Evolutionary conservation across 2,888 invertebrate genomes (phyloP), one percentile per base, ranked within the genome.

Genomic region (Panzeria rudis): DNA sequence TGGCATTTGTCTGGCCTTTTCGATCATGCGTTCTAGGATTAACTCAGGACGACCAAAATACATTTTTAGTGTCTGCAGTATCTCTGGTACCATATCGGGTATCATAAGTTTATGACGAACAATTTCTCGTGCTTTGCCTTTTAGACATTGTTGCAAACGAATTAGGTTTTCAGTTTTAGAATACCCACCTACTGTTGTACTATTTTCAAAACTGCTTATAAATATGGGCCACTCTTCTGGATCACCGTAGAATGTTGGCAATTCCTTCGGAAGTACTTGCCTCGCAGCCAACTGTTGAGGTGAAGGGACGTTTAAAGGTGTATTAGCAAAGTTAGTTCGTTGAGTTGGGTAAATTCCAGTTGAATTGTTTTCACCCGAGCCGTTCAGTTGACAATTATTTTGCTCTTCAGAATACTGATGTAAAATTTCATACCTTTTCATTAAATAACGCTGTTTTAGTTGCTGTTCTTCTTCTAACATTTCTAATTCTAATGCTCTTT

Each of bases 1-100:
- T 35, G 77, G 77, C 41, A 72, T 38, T 9, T 17, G 66, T 23
- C 71, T 62, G 13, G 59, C 62, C 35, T 75, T 84, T 20, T 75
- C 79, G 1, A 84, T 75, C 25, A 73, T 35, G 0, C 76, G 71
- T 62, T 75, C 78, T 25, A 83, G 15, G 9, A 79, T 83, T 15
- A 72, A 20, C 11, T 78, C 79, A 0, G 72, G 72, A 8, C 83
- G 77, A 15, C 72, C 84, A 72, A 81, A 84, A 54, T 66, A 80
- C 80, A 84, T 84, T n/a, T 69, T 61, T n/a, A 84, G 44, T 2
- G 73, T 81, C 11, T 47, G 44, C 25, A 82, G 32, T 44, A 82
- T 82, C 17, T 85, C 81, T 1, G 71, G 78, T 9, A 82, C 78
- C 82, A 79, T 79, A 1, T 38, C 1, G 2, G 84, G 76, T 17